Percentiles rank a stretch among this genome's conserved stretches.
phyloP scores from a whole-genome alignment of 2,797 vertebrate species.

The Fistularia commersonii region DNA sequence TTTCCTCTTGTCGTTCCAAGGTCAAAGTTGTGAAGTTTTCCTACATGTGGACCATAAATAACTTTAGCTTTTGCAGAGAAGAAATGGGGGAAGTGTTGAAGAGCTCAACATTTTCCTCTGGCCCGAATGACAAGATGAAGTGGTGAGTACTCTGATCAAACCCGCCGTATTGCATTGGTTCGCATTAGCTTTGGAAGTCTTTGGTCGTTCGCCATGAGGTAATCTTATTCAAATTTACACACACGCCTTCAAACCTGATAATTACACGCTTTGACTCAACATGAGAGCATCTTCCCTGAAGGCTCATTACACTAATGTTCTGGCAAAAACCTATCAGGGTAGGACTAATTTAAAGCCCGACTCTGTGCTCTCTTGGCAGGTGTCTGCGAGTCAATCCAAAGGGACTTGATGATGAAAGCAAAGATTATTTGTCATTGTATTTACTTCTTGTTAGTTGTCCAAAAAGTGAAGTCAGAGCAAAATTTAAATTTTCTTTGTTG shows the following conservation, averaged over 20 bases:
- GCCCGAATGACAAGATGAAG: constrained; percentile 99
- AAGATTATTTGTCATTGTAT: constrained; percentile 97
- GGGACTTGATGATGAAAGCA: constrained; percentile 98
- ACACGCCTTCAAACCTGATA: neutral
- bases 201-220: too few relatives aligned
- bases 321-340: neutral
- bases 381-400: constrained; percentile 98
- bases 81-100: constrained; percentile 99
- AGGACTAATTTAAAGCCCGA: constrained; percentile 5
- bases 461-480: constrained; percentile 99
- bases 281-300: constrained; percentile 2
- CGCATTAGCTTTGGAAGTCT: too few relatives aligned
- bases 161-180: neutral
- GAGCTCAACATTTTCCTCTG: constrained; percentile 97
- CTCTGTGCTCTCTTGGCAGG: constrained; percentile 75
- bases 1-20: constrained; percentile 65
- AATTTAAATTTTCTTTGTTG: constrained; percentile 98
- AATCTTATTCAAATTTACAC: too few relatives aligned
- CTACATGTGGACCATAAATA: constrained; percentile 99
- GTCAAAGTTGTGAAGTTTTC: constrained; percentile 99
- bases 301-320: neutral
- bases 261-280: neutral
- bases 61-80: constrained; percentile 98
- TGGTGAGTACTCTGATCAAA: constrained; percentile 77
- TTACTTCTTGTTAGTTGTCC: constrained; percentile 98